Evolutionary conservation across 2,113 vertebrate species (phyloP).

Genomic region (Galbula dea): DNA sequence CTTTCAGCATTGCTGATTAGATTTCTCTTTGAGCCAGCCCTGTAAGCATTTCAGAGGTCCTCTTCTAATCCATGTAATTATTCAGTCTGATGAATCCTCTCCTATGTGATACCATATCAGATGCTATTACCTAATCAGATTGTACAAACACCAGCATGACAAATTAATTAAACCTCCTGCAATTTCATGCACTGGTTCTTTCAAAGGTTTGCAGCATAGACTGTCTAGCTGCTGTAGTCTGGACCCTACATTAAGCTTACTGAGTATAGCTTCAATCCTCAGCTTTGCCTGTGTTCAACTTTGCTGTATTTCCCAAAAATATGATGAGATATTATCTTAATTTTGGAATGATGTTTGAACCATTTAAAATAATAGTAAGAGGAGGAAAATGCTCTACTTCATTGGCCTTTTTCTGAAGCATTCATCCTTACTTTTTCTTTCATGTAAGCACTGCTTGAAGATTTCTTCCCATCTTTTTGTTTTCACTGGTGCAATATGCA

Average conservation of each 20-base stretch:
- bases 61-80: conserved; percentile 57
- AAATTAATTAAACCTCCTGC: conserved; percentile 48
- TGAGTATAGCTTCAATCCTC: background rate
- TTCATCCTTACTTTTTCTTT: background rate
- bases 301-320: background rate
- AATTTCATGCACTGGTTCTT: conserved; percentile 56
- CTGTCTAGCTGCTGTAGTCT: background rate
- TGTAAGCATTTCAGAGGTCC: background rate
- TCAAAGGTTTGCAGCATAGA: background rate
- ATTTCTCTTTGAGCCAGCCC: conserved; percentile 21
- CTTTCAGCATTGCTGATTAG: background rate
- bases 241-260: background rate
- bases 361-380: background rate
- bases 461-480: background rate
- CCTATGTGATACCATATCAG: conserved; percentile 31
- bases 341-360: background rate
- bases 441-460: background rate
- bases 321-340: background rate
- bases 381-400: background rate
- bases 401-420: background rate
- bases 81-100: conserved; percentile 52
- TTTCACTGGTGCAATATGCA: background rate
- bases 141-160: conserved; percentile 40
- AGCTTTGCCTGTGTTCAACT: background rate
- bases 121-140: conserved; percentile 58